A percentile compares a stretch with the other conserved stretches of the same genome.
Evolutionary conservation across 1,140 invertebrate genomes (phyloP).

Genomic region (Tetramorium alpestre): DNA sequence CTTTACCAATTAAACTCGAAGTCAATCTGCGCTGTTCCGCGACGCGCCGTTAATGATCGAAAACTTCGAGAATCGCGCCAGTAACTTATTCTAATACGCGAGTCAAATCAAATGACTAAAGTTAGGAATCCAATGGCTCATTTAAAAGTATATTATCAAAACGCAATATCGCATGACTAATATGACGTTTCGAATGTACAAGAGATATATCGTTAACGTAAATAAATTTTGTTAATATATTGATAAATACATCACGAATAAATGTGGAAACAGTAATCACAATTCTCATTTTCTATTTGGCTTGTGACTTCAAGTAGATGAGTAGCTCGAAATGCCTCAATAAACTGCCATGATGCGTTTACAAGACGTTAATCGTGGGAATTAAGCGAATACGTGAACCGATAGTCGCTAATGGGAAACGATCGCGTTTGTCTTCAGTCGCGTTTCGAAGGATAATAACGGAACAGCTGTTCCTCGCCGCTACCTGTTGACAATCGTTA

Average conservation of each 20-base stretch:
- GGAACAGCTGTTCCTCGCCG: background rate
- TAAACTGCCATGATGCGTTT: background rate
- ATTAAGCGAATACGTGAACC: background rate
- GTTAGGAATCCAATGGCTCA: no score
- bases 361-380: background rate
- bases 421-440: background rate
- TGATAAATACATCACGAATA: background rate
- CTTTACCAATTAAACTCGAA: background rate
- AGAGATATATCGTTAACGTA: background rate
- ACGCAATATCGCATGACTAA: no score
- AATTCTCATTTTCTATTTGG: background rate
- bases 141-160: no score
- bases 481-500: constrained; percentile 11
- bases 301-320: background rate
- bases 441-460: background rate
- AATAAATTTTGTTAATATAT: background rate
- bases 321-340: no score
- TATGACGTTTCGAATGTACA: background rate
- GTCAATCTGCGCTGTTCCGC: background rate
- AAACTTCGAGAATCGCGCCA: background rate
- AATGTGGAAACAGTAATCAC: background rate
- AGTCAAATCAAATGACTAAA: background rate
- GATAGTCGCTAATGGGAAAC: constrained; percentile 1
- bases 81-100: background rate
- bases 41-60: background rate